A percentile compares a stretch with the other conserved stretches of the same genome.
phyloP scores from a whole-genome alignment of 2,888 invertebrate species.

The Lordiphosa fenestrarum region DNA sequence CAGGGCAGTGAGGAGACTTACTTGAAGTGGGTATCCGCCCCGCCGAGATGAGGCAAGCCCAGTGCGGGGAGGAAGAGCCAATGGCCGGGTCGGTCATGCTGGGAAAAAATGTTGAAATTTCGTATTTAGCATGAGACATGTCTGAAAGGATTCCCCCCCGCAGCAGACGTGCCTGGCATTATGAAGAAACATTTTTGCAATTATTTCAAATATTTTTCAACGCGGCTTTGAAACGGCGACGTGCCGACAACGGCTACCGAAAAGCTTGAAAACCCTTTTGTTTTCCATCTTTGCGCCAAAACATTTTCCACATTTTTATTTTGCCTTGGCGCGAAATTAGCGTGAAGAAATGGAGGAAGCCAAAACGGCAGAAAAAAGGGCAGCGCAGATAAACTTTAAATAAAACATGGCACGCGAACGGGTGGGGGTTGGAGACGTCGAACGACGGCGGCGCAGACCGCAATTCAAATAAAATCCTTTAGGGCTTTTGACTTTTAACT shows the following conservation, averaged over 20 bases:
- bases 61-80: conserved; percentile 44
- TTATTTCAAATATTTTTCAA: conserved; percentile 73
- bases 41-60: conserved; percentile 25
- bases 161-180: too few relatives aligned
- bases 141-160: background rate
- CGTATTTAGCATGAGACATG: background rate
- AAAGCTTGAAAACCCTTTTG: conserved; percentile 38
- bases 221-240: conserved; percentile 68
- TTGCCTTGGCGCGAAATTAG: conserved; percentile 68
- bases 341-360: conserved; percentile 43
- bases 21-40: conserved; percentile 2
- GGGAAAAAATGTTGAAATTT: conserved; percentile 2
- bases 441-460: conserved; percentile 63
- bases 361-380: conserved; percentile 36
- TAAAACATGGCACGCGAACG: conserved; percentile 62
- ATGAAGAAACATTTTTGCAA: conserved; percentile 59
- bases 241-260: conserved; percentile 48
- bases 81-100: conserved; percentile 34
- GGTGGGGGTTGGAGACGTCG: conserved; percentile 33
- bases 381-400: conserved; percentile 67
- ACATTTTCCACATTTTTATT: conserved; percentile 73
- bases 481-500: conserved; percentile 79
- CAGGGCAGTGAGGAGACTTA: too few relatives aligned
- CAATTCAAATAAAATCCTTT: conserved; percentile 78
- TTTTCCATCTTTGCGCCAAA: conserved; percentile 59